These are phyloP conservation scores for Brevipalpus yothersi DNA, from an alignment of 1,140 invertebrate species.

Conservation along the genomic window DNA sequence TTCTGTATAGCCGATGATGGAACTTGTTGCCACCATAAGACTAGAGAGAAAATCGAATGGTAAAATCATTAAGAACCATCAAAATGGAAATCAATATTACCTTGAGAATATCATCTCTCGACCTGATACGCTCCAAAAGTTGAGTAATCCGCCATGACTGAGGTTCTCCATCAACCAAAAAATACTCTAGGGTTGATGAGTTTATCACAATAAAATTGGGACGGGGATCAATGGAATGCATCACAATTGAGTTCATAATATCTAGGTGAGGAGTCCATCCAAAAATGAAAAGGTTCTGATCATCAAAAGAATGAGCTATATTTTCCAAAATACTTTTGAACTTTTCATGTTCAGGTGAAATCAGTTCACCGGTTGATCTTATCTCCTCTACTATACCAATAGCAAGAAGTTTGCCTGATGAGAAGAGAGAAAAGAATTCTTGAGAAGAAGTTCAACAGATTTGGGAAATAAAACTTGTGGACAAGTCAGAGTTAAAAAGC, in stretches of 20 bases:
- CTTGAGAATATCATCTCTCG: background rate
- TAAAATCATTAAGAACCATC: background rate
- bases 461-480: background rate
- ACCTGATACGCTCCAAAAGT: slow-evolving; percentile 16
- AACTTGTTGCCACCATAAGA: slow-evolving; percentile 44
- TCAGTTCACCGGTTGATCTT: background rate
- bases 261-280: slow-evolving; percentile 61
- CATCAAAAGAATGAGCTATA: slow-evolving; percentile 44
- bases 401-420: slow-evolving; percentile 2
- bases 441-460: background rate
- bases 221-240: slow-evolving; percentile 42
- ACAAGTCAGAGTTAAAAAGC: slow-evolving; percentile 7
- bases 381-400: slow-evolving; percentile 7
- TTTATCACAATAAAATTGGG: slow-evolving; percentile 73
- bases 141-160: slow-evolving; percentile 17
- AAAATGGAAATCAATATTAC: background rate
- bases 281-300: slow-evolving; percentile 68
- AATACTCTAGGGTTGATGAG: slow-evolving; percentile 64
- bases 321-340: slow-evolving; percentile 62
- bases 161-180: slow-evolving; percentile 38
- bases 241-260: slow-evolving; percentile 67
- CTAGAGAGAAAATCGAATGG: background rate
- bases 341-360: slow-evolving; percentile 10
- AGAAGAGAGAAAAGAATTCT: background rate
- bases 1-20: slow-evolving; percentile 39